These are phyloP conservation scores for Plagiodera versicolora DNA, from an alignment of 2,888 invertebrate genomes.

Conservation along the genomic window DNA sequence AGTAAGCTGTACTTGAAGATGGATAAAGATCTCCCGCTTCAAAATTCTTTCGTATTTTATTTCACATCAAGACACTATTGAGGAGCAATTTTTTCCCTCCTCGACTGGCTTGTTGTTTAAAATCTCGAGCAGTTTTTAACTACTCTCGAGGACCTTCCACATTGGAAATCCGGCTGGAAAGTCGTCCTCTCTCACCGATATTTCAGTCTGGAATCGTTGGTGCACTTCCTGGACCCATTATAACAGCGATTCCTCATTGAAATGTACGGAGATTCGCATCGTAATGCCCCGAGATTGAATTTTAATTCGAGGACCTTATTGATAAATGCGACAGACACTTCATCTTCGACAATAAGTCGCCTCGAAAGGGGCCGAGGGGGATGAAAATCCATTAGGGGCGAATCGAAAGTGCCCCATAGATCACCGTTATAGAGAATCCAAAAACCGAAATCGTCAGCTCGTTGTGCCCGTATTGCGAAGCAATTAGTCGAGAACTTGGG, in stretches of 20 bases:
- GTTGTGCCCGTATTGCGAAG: constrained; percentile 37
- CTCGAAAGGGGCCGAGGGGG: neutral
- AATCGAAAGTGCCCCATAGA: constrained; percentile 35
- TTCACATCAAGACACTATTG: too few relatives aligned
- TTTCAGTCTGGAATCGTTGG: neutral
- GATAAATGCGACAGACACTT: constrained; percentile 19
- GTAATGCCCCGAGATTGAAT: constrained; percentile 24
- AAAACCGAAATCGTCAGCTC: constrained; percentile 21
- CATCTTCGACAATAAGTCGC: constrained; percentile 24
- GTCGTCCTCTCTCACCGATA: neutral
- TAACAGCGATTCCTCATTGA: constrained; percentile 6
- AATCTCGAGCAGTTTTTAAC: neutral
- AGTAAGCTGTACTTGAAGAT: too few relatives aligned
- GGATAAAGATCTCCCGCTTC: too few relatives aligned
- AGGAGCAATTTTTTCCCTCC: too few relatives aligned
- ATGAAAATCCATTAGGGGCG: constrained; percentile 34
- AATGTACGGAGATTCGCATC: constrained; percentile 15
- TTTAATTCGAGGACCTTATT: constrained; percentile 22
- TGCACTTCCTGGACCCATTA: constrained; percentile 1
- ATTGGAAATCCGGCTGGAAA: neutral
- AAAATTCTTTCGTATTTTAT: too few relatives aligned
- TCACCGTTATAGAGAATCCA: constrained; percentile 30
- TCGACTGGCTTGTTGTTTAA: too few relatives aligned
- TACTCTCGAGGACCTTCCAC: neutral
- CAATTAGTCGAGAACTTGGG: constrained; percentile 38